Base-by-base conservation (phyloP, 1,140 invertebrate genomes). In the Chionoecetes opilio region DNA sequence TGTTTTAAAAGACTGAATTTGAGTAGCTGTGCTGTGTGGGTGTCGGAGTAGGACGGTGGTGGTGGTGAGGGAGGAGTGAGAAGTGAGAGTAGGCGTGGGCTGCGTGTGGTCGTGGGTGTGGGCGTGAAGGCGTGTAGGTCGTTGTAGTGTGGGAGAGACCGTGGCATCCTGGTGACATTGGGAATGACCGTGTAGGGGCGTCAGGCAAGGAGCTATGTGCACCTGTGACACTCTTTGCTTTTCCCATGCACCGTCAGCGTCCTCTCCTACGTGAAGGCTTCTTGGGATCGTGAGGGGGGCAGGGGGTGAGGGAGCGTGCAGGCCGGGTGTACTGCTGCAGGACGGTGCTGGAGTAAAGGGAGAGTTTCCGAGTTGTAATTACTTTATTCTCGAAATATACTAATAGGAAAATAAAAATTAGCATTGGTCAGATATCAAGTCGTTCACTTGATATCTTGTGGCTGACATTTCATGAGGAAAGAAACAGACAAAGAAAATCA, bases 351-450 rank as follows among this genome's bases (percentile, higher is more conserved):
- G 41, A 75, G 93, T 94, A 34, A 41, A 35, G 86, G 93, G 35
- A 6, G 53, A 82, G 93, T 94, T 94, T 86, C 93, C 86, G 32
- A 26, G 21, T 9, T 17, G 87, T 94, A 82, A 94, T 94, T 94
- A 89, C 38, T 8, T 34, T 29, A 3, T 34, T 29, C 21, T 35
- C 26, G 11, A 11, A 46, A 32, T 82, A 31, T n/a, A 84, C 9
- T 32, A 8, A 34, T 9, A 53, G 46, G 2, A 17, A 53, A 53
- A 9, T 14, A 53, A 53, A 53, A 53, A 9, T 53, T 53, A 53
- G 11, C 46, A 53, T 17, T 11, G 46, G 46, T 53, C 8, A 53
- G 46, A 53, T 14, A 53, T 14, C 46, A 17, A 9, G 46, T 53
- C 21, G 21, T 17, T 11, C 11, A 17, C 46, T 53, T 9, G 46